Evolutionary conservation across 2,797 vertebrate species (phyloP), one percentile per base, ranked within the genome.

Genomic region (Coilia nasus): DNA sequence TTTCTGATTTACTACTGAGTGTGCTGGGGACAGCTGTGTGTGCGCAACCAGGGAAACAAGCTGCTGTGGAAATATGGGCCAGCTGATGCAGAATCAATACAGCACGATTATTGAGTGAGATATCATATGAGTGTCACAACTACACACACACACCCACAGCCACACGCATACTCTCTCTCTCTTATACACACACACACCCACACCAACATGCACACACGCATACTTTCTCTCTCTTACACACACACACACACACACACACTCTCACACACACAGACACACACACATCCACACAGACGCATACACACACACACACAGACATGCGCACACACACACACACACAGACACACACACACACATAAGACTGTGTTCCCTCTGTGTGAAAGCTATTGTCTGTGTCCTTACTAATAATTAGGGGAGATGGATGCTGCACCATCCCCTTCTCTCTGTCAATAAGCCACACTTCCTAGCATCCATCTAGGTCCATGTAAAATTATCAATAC

Each of bases 91-190:
- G 89, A 92, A 94, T 93, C 90, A 89, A 90, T 93, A 91, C 83
- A 83, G 54, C 82, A 89, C 84, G 86, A 86, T 91, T 92, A 93
- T 92, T 92, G 91, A 92, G 86, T 86, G 62, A 90, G 87, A 91
- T 89, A 86, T 88, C 78, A 91, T 90, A 89, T 90, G 71, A 92
- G 92, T 91, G n/a, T 17, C 60, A 83, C 7, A 62, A 83, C 83
- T 54, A 83, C 82, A 85, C 88, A 86, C 88, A 91, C 88, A 89
- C 89, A 89, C 85, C 90, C 83, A 87, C 88, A 83, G 80, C 60
- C 28, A 85, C 81, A 67, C 62, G n/a, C n/a, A n/a, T n/a, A n/a
- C n/a, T n/a, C n/a, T n/a, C n/a, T n/a, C n/a, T n/a, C n/a, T n/a
- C n/a, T n/a, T n/a, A n/a, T n/a, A n/a, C n/a, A n/a, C n/a, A n/a